Evolutionary conservation across 2,888 invertebrate genomes (phyloP).

Genomic region (Nemotelus nigrinus): DNA sequence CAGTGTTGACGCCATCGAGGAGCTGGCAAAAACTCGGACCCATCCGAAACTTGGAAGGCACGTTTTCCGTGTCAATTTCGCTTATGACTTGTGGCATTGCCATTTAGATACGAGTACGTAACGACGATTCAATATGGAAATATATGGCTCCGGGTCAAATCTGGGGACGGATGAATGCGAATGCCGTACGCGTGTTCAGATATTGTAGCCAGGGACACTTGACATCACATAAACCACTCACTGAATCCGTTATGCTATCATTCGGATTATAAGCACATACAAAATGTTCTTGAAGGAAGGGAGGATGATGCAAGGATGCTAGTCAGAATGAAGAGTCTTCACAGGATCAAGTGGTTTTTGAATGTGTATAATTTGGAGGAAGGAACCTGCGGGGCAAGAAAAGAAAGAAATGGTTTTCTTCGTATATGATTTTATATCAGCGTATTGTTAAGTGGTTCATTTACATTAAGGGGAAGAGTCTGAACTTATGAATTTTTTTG

Average conservation of each 20-base stretch:
- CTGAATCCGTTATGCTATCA: conserved; percentile 49
- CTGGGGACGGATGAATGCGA: conserved; percentile 44
- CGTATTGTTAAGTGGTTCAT: too few relatives aligned
- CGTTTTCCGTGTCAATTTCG: conserved; percentile 47
- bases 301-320: not conserved
- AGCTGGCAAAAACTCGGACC: not conserved
- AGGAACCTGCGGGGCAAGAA: too few relatives aligned
- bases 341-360: conserved; percentile 5
- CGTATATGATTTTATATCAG: too few relatives aligned
- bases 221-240: conserved; percentile 50
- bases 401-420: too few relatives aligned
- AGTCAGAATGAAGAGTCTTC: conserved; percentile 11
- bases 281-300: conserved; percentile 18
- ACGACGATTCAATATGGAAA: conserved; percentile 46
- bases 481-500: too few relatives aligned
- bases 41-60: conserved; percentile 38
- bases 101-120: conserved; percentile 8
- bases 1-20: not conserved
- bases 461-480: too few relatives aligned
- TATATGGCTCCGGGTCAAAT: conserved; percentile 49
- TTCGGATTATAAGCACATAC: conserved; percentile 45
- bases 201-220: conserved; percentile 49
- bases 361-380: too few relatives aligned
- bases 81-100: conserved; percentile 37
- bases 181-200: conserved; percentile 51